Evolutionary conservation across 2,113 vertebrate genomes (phyloP), one percentile per base, ranked within the genome.

Genomic region (Oncorhynchus gorbuscha): DNA sequence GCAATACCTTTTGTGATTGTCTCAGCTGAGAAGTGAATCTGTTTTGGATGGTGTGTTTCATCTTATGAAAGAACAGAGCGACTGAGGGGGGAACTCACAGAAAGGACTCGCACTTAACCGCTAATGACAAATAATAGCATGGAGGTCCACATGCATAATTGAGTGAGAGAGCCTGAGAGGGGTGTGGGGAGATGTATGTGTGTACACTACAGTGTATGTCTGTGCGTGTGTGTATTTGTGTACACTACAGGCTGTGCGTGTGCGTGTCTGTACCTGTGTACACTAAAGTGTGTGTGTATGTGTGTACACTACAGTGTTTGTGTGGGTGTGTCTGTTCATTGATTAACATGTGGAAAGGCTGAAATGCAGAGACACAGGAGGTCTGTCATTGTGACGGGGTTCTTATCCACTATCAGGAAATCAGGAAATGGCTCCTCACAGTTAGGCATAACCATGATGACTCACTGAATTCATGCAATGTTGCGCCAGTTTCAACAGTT

Each of bases 101-200:
- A 16, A 66, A 79, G 72, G 68, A 73, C 30, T 45, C 59, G 69
- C 12, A 71, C 67, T 11, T 8, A 30, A 9, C 74, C 71, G 64
- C 28, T 51, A 61, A 61, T 72, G 49, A 28, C 71, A 59, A 70
- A 72, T 35, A 61, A 61, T 59, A 61, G 39, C 69, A 9, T 0
- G 11, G 67, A 66, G 16, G 65, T 72, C 67, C 51, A 55, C 12
- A 8, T 51, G 45, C n/a, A 49, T 24, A 78, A 78, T 79, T 26
- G 22, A 76, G 81, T 70, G 28, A 75, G 74, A 76, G 73, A 75
- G 62, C 61, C 22, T 22, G 62, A 22, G 55, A 76, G 39, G 18
- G 20, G 35, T 59, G 12, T 73, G 69, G 69, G 26, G 66, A 32
- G 30, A n/a, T 69, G 59, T 64, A 5, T 58, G 66, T 28, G 16